Evolutionary conservation across 2,113 vertebrate species (phyloP).

Genomic region (Coturnix japonica): DNA sequence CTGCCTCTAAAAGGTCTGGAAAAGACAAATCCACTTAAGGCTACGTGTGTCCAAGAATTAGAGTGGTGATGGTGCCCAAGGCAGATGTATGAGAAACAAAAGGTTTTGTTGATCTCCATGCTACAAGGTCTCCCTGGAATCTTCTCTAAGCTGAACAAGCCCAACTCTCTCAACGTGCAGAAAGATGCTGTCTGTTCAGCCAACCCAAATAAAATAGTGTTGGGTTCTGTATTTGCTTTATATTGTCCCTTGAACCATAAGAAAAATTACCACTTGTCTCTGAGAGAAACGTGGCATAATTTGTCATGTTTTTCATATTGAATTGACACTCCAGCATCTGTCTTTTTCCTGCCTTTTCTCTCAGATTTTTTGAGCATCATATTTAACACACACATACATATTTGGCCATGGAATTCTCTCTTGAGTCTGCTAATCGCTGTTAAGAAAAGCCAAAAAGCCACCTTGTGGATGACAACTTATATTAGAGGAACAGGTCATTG

Average conservation of each 20-base stretch:
- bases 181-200: not conserved
- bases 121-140: no score
- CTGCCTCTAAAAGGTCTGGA: not conserved
- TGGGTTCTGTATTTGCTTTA: not conserved
- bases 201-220: not conserved
- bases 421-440: not conserved
- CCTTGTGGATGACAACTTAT: not conserved
- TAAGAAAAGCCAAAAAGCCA: not conserved
- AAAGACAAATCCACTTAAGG: not conserved
- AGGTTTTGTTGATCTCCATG: not conserved
- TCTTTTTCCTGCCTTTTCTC: not conserved
- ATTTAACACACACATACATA: not conserved
- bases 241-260: not conserved
- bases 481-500: not conserved
- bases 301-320: not conserved
- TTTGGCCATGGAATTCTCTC: not conserved
- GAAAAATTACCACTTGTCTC: not conserved
- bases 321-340: rapidly evolving
- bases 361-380: not conserved
- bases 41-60: not conserved
- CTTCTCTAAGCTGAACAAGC: no score
- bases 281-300: not conserved
- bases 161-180: no score
- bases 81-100: not conserved
- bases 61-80: not conserved